Percentiles rank a stretch among this genome's conserved stretches.
phyloP scores from a whole-genome alignment of 2,888 invertebrate genomes.

The Agrotis segetum region DNA sequence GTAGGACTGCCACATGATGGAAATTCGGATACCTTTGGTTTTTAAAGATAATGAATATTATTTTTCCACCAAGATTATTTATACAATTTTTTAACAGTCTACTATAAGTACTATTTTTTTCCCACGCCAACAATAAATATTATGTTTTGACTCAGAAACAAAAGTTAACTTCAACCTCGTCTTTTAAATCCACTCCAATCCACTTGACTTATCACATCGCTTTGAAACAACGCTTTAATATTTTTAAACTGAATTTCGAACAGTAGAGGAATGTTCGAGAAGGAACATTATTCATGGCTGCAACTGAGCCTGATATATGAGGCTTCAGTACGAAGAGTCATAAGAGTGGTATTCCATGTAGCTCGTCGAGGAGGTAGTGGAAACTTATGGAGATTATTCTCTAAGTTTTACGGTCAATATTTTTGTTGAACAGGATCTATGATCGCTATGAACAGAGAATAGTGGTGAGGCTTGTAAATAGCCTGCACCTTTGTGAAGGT shows the following conservation, averaged over 20 bases:
- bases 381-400: constrained; percentile 1
- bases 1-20: constrained; percentile 12
- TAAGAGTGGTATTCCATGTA: constrained; percentile 38
- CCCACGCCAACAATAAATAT: too few relatives aligned
- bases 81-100: too few relatives aligned
- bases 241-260: constrained; percentile 12
- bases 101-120: too few relatives aligned
- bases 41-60: too few relatives aligned
- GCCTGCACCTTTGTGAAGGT: too few relatives aligned
- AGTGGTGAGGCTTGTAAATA: too few relatives aligned
- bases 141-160: background rate
- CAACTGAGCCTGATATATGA: constrained; percentile 41
- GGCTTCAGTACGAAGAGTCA: background rate
- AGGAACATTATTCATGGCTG: constrained; percentile 25
- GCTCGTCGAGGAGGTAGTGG: background rate
- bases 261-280: constrained; percentile 20
- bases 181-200: background rate
- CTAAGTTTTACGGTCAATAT: background rate
- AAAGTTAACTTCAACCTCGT: background rate
- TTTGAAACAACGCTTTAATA: constrained; percentile 5
- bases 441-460: too few relatives aligned
- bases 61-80: too few relatives aligned
- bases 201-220: background rate
- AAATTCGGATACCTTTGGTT: too few relatives aligned
- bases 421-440: background rate